phyloP scores from a whole-genome alignment of 2,113 vertebrate genomes.

The Rhabdomys dilectus region DNA sequence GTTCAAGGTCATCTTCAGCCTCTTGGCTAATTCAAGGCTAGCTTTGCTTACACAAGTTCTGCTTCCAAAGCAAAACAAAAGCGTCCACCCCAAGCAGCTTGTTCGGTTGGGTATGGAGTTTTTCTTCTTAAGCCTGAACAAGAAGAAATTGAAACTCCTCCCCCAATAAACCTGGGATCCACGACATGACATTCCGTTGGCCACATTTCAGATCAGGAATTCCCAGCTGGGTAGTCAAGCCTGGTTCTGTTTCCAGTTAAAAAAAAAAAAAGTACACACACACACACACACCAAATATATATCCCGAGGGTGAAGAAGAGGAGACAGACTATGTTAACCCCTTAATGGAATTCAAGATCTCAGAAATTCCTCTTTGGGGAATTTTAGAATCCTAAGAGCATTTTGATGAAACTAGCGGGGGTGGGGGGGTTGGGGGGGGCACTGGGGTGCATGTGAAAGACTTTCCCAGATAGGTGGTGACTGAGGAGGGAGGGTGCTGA shows the following conservation, averaged over 20 bases:
- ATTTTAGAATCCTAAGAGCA: neutral
- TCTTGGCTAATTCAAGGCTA: neutral
- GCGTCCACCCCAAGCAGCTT: neutral
- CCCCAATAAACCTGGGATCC: neutral
- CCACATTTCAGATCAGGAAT: neutral
- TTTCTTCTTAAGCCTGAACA: neutral
- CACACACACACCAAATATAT: too few relatives aligned
- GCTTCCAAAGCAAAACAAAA: neutral
- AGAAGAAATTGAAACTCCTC: neutral
- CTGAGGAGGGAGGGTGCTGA: neutral
- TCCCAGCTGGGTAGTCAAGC: neutral
- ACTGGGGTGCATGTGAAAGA: neutral
- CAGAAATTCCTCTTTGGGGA: neutral
- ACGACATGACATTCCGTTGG: neutral
- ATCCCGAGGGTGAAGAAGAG: neutral
- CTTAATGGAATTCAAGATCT: slow-evolving; percentile 11
- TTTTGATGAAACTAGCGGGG: neutral
- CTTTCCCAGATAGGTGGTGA: neutral
- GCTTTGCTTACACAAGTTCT: neutral
- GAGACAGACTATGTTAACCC: neutral
- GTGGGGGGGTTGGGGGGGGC: too few relatives aligned
- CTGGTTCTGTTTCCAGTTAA: neutral
- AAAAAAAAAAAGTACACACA: neutral
- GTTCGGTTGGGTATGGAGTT: neutral
- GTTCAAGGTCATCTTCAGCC: neutral